Evolutionary conservation across 2,113 vertebrate species (phyloP).

Genomic region (Ctenodactylus gundi): DNA sequence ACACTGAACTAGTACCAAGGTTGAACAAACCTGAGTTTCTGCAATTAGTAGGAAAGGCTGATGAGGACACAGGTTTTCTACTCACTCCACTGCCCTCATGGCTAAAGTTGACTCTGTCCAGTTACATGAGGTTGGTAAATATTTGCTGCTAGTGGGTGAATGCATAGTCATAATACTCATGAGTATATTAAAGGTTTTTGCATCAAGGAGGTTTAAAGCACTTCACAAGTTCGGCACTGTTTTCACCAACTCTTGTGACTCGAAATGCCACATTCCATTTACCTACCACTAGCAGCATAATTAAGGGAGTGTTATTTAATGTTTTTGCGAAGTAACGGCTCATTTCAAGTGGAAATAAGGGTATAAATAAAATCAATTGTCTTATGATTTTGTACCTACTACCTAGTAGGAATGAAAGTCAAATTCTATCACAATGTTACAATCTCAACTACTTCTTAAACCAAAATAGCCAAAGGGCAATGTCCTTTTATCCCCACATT

Average conservation of each 20-base stretch:
- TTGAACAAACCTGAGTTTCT: background rate
- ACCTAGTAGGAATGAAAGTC: background rate
- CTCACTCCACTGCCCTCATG: fast-evolving
- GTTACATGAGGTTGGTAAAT: background rate
- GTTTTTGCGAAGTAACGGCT: no score
- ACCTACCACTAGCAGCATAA: background rate
- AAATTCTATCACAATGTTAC: background rate
- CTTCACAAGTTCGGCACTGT: background rate
- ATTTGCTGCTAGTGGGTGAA: background rate
- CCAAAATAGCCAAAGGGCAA: background rate
- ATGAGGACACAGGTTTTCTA: background rate
- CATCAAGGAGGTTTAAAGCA: background rate
- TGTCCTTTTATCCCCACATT: background rate
- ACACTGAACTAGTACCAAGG: background rate
- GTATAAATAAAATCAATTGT: background rate
- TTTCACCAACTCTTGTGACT: background rate
- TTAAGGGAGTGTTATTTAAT: no score
- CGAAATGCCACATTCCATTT: background rate
- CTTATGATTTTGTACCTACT: background rate
- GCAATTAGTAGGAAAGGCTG: no score
- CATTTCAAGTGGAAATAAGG: background rate
- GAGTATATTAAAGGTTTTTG: background rate
- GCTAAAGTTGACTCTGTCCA: background rate
- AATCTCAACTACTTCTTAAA: background rate
- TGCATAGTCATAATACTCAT: background rate